Conservation (phyloP, 2,797 vertebrate genomes). For the Muscicapa comitata region DNA sequence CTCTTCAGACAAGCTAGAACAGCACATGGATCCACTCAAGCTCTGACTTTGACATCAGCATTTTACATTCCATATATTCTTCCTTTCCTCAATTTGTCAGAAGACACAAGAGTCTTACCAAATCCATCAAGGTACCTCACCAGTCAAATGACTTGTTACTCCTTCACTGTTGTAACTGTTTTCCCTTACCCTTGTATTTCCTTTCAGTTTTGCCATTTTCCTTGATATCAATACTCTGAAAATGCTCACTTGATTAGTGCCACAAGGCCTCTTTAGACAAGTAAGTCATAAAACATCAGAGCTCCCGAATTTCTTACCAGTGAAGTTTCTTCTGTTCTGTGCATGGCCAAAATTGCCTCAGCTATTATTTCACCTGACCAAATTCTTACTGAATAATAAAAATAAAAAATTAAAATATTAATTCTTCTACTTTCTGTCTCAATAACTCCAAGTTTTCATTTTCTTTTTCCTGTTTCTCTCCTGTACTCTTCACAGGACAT, state of each 20-base stretch:
- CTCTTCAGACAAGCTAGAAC: not conserved
- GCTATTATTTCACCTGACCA: not conserved
- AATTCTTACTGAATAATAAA: not conserved
- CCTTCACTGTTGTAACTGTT: not conserved
- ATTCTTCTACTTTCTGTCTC: not conserved
- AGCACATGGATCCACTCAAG: not conserved
- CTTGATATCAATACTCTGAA: not conserved
- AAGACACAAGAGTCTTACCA: not conserved
- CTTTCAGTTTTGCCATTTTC: not conserved
- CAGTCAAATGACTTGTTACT: not conserved
- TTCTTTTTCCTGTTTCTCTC: conserved; percentile 9
- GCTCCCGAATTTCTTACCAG: not conserved
- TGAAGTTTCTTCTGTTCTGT: not conserved
- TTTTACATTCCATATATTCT: not conserved
- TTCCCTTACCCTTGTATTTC: not conserved
- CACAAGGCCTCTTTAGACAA: not conserved
- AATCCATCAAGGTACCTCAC: not conserved
- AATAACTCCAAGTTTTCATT: not conserved
- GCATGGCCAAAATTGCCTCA: not conserved
- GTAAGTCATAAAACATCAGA: not conserved
- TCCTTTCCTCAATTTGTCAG: not conserved
- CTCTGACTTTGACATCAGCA: not conserved
- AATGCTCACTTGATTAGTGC: not conserved
- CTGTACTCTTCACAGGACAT: not conserved
- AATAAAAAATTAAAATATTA: not conserved